These are phyloP conservation scores for Ictalurus furcatus DNA, from an alignment of 2,113 vertebrate species.

Conservation along the genomic window DNA sequence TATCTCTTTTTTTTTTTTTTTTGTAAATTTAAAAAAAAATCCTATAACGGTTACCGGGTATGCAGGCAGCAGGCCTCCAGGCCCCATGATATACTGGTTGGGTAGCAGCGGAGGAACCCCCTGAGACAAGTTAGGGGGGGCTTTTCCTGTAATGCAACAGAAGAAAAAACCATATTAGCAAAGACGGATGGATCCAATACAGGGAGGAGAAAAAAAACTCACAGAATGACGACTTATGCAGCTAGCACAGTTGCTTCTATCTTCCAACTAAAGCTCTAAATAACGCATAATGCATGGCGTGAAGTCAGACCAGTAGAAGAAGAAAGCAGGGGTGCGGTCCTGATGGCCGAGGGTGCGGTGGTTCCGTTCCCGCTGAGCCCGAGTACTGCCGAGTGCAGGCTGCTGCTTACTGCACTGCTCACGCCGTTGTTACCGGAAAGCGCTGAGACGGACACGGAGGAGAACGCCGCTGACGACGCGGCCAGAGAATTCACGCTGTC, in stretches of 20 bases:
- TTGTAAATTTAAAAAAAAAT: too few species aligned
- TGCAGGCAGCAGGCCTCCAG: constrained; percentile 93
- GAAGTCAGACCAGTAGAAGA: constrained; percentile 78
- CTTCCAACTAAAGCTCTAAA: not conserved
- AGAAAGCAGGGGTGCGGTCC: constrained; percentile 79
- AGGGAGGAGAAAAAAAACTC: not conserved
- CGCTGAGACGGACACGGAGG: constrained; percentile 71
- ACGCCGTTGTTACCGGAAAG: constrained; percentile 61
- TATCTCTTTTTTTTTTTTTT: not conserved
- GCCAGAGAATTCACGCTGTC: constrained; percentile 81
- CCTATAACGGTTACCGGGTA: constrained; percentile 84
- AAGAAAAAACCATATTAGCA: not conserved
- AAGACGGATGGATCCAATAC: not conserved
- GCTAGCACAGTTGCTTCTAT: not conserved
- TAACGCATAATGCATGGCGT: not conserved
- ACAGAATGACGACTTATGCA: not conserved
- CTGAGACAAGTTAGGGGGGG: constrained; percentile 91
- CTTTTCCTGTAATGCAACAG: constrained; percentile 81
- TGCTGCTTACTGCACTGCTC: constrained; percentile 57
- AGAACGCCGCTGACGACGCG: constrained; percentile 78
- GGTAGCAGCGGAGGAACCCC: constrained; percentile 92
- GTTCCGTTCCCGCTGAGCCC: constrained; percentile 81
- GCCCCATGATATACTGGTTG: constrained; percentile 98
- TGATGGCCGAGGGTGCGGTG: constrained; percentile 73
- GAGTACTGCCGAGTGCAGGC: constrained; percentile 76